Evolutionary conservation across 2,888 invertebrate species (phyloP), one percentile per base, ranked within the genome.

Genomic region (Seladonia tumulorum): DNA sequence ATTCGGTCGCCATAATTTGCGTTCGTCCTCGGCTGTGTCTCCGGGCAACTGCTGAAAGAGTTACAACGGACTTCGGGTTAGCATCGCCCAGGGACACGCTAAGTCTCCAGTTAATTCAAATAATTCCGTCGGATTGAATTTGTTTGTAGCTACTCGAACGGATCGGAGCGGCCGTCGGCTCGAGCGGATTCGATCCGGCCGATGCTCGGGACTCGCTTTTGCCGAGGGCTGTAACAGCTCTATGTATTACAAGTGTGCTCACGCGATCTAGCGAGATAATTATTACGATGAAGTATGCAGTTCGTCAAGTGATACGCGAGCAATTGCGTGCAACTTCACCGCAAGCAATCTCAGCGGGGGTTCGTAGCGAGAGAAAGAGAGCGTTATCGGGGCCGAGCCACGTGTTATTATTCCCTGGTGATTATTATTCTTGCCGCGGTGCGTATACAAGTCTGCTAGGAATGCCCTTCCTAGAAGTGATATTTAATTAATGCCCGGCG

Each of bases 401-500:
- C 80, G 85, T 84, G 85, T 86, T 88, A 90, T 91, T 90, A 91
- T 89, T 83, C 86, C 75, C 70, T 39, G 71, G 53, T 84, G 84
- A 82, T 90, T 84, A 91, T 90, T 88, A 90, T 90, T 90, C 83
- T 76, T 35, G 39, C 45, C 18, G 71, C 71, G 81, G 53, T 49
- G 49, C 75, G 78, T 76, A 78, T 74, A 74, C 72, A 81, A 74
- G 74, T 74, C 82, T 76, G 57, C 80, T 66, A 79, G 76, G 79
- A 74, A 39, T 53, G 70, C 77, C 73, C 77, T 90, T 87, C 87
- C 82, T 60, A 84, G 88, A 87, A 90, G 78, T 81, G 80, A 90
- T 90, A 87, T 89, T 88, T 90, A 90, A 90, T 90, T 90, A 90
- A 88, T 91, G 77, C 83, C 78, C 87, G 83, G 85, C 42, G 60